A percentile compares a stretch with the other conserved stretches of the same genome.
phyloP scores from a whole-genome alignment of 2,113 vertebrate genomes.

The Hemicordylus capensis region DNA sequence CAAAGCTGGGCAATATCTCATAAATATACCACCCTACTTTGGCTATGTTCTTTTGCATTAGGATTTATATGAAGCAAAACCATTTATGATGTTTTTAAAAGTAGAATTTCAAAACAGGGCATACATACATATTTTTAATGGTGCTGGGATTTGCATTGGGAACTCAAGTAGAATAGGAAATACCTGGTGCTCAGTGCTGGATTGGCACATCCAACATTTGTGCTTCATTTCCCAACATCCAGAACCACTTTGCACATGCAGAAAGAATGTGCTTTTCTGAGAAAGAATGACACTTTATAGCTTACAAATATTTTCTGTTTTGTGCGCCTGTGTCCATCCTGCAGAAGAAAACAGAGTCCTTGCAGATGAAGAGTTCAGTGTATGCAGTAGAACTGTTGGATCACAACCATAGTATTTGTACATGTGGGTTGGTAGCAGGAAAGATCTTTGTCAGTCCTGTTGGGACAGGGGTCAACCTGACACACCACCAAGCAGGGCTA shows the following conservation, averaged over 20 bases:
- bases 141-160: background rate
- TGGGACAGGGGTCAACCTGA: background rate
- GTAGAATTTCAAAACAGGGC: background rate
- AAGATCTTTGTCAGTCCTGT: background rate
- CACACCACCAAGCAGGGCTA: background rate
- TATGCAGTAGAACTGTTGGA: background rate
- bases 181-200: background rate
- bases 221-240: background rate
- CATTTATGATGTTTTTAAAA: constrained; percentile 32
- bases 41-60: background rate
- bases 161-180: background rate
- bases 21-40: too few species aligned
- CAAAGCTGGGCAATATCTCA: too few species aligned
- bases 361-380: background rate
- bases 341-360: background rate
- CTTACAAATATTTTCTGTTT: too few species aligned
- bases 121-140: background rate
- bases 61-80: background rate
- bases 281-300: too few species aligned
- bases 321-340: background rate
- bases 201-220: background rate
- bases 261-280: too few species aligned
- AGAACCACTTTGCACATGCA: background rate
- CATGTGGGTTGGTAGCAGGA: background rate
- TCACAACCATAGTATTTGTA: background rate